Base-by-base conservation (phyloP, 2,113 vertebrate genomes). In the Platichthys stellatus region DNA sequence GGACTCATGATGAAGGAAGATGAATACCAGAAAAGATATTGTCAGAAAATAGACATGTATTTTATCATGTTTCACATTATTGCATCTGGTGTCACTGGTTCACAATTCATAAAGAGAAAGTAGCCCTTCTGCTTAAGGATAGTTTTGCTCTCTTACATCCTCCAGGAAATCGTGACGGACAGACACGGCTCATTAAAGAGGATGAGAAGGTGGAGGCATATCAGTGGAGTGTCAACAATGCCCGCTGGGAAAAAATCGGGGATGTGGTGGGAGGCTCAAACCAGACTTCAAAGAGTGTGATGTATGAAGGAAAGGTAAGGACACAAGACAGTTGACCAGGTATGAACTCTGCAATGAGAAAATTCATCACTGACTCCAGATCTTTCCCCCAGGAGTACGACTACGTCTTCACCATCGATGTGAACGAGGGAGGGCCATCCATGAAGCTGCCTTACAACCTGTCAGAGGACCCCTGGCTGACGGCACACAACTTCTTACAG, bases 231-330 rank as follows among this genome's bases (percentile, higher is more conserved):
- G 74, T 87, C 66, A 89, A 78, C 1, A 93, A 95, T 5, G 80
- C 62, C 51, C 96, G 96, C 83, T 99, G 98, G 98, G 78, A 98
- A 83, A 99, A 99, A 93, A 99, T 99, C 7, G 98, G 98, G 0
- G 98, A 99, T 74, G 98, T 99, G 54, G 97, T 99, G n/a, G 97
- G 96, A 31, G 97, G 97, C 72, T 97, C 98, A 63, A 97, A 95
- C 67, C 95, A 96, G 90, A 96, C 94, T 3, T 98, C 98, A 85
- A 96, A 97, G 89, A 98, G 90, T 74, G 95, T 98, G 76, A 90
- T 97, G 88, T 99, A 96, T 83, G 97, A 99, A 92, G 98, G 98
- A 87, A 99, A 98, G 95, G 98, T 99, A 94, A 86, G 82, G 69
- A 17, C 9, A 0, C 38, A 3, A 5, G 18, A 3, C 56, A 2